Conservation (phyloP, 2,888 invertebrate genomes). For the Macrosiphum euphorbiae region DNA sequence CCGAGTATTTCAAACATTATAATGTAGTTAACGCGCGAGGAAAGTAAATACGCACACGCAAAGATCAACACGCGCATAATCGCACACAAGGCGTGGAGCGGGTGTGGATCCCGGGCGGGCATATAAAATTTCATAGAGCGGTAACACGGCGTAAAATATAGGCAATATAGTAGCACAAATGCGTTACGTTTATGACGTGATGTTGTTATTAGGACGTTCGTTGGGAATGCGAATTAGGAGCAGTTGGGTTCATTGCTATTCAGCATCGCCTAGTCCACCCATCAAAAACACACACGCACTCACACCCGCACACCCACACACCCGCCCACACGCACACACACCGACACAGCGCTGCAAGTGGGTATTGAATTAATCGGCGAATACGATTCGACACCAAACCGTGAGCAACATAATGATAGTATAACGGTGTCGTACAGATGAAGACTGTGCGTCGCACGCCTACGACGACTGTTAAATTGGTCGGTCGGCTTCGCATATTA, state of each 20-base stretch:
- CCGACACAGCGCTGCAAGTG: not conserved
- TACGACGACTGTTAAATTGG: not conserved
- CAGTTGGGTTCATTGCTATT: not conserved
- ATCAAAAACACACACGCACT: not conserved
- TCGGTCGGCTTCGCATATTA: not conserved
- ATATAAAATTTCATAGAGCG: not conserved
- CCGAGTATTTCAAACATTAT: not conserved
- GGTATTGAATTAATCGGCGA: not conserved
- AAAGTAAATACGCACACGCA: not conserved
- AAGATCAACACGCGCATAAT: not conserved
- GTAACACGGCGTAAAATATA: conserved; percentile 31
- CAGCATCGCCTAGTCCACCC: not conserved
- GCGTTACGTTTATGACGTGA: not conserved
- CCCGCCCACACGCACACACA: no score
- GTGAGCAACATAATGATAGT: not conserved
- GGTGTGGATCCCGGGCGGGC: not conserved
- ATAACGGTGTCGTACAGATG: not conserved
- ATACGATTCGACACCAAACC: not conserved
- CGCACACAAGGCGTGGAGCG: no score
- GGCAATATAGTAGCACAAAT: conserved; percentile 14
- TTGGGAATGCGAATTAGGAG: not conserved
- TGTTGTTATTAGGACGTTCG: not conserved
- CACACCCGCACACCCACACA: not conserved
- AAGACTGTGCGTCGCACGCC: not conserved
- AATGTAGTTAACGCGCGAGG: not conserved